Conservation (phyloP, 2,113 vertebrate species). For the Bubo bubo region DNA sequence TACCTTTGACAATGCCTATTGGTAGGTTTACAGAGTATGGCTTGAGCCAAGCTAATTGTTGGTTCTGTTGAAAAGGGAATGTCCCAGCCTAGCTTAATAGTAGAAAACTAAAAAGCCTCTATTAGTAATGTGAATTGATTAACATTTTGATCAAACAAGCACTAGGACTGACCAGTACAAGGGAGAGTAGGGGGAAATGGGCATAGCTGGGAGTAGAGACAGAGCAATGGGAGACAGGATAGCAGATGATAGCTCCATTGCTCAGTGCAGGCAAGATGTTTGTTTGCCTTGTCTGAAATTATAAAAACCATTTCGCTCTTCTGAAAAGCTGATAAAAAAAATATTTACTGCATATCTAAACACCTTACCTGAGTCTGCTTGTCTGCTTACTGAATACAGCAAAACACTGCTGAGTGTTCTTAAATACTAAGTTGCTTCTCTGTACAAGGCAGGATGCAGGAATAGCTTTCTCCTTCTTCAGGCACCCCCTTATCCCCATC, state of each 20-base stretch:
- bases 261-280: background rate
- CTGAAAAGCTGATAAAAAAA: background rate
- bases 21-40: background rate
- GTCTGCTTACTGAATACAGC: background rate
- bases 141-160: background rate
- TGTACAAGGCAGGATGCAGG: background rate
- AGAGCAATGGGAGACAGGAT: background rate
- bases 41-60: background rate
- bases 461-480: background rate
- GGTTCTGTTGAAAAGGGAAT: background rate
- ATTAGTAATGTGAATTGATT: background rate
- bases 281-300: background rate
- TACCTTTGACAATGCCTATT: background rate
- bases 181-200: background rate
- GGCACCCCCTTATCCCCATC: background rate
- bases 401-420: background rate
- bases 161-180: background rate
- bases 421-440: background rate
- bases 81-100: background rate
- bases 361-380: background rate
- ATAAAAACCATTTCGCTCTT: background rate
- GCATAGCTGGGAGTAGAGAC: background rate
- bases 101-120: background rate
- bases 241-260: background rate
- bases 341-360: background rate